These are phyloP conservation scores for Alectura lathami DNA, from an alignment of 2,113 vertebrate genomes.

Conservation along the genomic window DNA sequence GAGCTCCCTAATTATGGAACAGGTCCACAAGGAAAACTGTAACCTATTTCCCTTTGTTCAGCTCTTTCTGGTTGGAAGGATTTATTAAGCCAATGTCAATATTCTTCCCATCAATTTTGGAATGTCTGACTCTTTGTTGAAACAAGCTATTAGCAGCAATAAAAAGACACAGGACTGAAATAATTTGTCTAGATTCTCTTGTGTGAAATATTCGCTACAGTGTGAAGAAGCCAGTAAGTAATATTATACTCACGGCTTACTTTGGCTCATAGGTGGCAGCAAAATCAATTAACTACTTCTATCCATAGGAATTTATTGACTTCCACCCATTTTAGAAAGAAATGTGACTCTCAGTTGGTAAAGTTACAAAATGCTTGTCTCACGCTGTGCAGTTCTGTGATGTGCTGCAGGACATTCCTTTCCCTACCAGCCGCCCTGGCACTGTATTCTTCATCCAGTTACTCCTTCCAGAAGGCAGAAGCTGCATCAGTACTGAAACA, in stretches of 20 bases:
- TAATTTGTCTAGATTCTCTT: constrained; percentile 70
- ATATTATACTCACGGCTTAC: constrained; percentile 31
- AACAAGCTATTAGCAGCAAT: constrained; percentile 72
- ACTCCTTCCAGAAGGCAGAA: not conserved
- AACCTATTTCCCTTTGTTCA: constrained; percentile 62
- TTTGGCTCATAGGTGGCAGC: constrained; percentile 63
- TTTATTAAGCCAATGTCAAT: constrained; percentile 70
- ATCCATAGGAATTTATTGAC: constrained; percentile 63
- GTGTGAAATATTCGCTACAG: constrained; percentile 41
- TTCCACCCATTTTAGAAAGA: constrained; percentile 48
- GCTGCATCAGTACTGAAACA: not conserved
- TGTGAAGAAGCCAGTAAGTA: constrained; percentile 54
- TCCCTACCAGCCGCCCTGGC: not conserved
- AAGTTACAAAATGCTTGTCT: not conserved
- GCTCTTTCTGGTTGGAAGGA: constrained; percentile 59
- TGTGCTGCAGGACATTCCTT: not conserved
- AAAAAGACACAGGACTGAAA: constrained; percentile 68
- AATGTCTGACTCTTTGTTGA: constrained; percentile 67
- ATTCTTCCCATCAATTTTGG: constrained; percentile 69
- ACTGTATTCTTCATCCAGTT: not conserved
- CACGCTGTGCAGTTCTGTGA: not conserved
- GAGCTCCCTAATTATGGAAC: constrained; percentile 54
- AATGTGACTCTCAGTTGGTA: constrained; percentile 4
- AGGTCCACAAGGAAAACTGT: constrained; percentile 44
- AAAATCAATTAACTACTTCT: constrained; percentile 74